Percentiles rank a stretch among this genome's conserved stretches.
These are phyloP conservation scores for Rhadinocentrus ornatus DNA, from an alignment of 2,797 vertebrate species.

Conservation along the genomic window DNA sequence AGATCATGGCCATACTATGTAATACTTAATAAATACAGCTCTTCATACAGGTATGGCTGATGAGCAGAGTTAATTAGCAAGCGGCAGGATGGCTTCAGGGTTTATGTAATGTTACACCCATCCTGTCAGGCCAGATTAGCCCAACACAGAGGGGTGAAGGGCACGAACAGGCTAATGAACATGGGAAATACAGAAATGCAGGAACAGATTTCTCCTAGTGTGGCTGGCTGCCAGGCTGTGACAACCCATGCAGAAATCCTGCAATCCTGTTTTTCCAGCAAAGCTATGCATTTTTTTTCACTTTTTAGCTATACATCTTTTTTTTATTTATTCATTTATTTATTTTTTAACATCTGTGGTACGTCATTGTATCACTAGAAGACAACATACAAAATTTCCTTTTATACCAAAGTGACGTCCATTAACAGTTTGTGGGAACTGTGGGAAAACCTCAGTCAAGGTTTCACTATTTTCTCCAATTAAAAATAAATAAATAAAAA, in stretches of 20 bases:
- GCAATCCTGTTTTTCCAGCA: too few species aligned
- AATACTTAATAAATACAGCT: constrained; percentile 34
- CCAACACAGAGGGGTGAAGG: constrained; percentile 61
- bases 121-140: constrained; percentile 75
- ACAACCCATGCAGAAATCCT: constrained; percentile 43
- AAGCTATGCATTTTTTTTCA: too few species aligned
- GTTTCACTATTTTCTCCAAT: too few species aligned
- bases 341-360: too few species aligned
- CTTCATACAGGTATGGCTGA: constrained; percentile 49
- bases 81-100: constrained; percentile 59
- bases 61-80: constrained; percentile 71
- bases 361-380: too few species aligned
- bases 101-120: constrained; percentile 74
- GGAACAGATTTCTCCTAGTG: constrained; percentile 46
- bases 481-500: too few species aligned
- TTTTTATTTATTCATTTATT: too few species aligned
- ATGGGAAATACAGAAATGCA: constrained; percentile 68
- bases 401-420: too few species aligned
- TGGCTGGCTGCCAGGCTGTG: constrained; percentile 53
- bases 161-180: constrained; percentile 59
- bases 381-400: too few species aligned
- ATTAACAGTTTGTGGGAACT: too few species aligned
- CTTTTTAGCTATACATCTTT: too few species aligned
- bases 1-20: constrained; percentile 32
- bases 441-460: too few species aligned